Evolutionary conservation across 2,113 vertebrate species (phyloP), one percentile per base, ranked within the genome.

Genomic region (Caretta caretta): DNA sequence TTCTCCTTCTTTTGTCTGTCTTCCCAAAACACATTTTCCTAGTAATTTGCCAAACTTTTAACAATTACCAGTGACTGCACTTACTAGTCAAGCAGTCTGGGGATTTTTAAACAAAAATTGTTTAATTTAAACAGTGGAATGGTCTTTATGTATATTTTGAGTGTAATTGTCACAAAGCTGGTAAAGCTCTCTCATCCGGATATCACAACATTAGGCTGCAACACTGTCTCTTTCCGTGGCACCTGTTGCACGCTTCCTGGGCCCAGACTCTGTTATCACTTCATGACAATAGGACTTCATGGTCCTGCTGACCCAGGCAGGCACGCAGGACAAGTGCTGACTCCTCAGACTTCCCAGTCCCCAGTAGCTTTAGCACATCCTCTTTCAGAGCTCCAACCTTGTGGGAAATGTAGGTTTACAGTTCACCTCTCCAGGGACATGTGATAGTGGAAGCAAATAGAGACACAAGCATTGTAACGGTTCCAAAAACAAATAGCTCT

Each of bases 1-100:
- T 84, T 17, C 69, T 6, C 1, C 69, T 93, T 89, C 24, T 89
- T 24, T 76, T 46, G 14, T 87, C 5, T 9, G 8, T 62, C 57
- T 65, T 84, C 83, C 29, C 48, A 85, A 24, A 69, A 91, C 87
- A 42, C 17, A 20, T 62, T 69, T 69, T 81, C 20, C 38, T 24
- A 87, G 76, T 27, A 27, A 38, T 84, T 86, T 92, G 76, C 42
- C 85, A 92, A 84, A 50, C 4, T 86, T 90, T 94, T 85, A 92
- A 93, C 79, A 22, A 72, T 94, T 94, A 83, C 48, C 19, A 86
- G 49, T 83, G 49, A 22, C 84, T 50, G 80, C 93, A 8, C 8
- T 80, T 72, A 81, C 10, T 86, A 75, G 49, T 87, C 7, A 80
- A 88, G 17, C 72, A 79, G 83, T 4, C 29, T 88, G 86, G 54